Conservation (phyloP, 2,113 vertebrate genomes). For the Hepsetus odoe region DNA sequence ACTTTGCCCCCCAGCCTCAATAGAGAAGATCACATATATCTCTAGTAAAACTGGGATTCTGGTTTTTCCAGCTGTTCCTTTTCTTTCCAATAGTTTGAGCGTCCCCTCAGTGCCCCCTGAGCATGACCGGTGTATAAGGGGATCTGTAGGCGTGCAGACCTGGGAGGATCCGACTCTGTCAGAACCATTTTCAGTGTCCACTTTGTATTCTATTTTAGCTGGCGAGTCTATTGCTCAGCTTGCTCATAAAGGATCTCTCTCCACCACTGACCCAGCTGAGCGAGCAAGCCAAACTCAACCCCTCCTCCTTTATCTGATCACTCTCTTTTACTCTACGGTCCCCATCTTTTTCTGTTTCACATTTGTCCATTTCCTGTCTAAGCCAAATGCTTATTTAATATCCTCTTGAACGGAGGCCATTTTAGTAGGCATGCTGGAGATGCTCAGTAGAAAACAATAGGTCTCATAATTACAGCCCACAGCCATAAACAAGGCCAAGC, state of each 20-base stretch:
- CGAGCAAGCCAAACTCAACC: not conserved
- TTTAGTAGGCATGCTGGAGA: not conserved
- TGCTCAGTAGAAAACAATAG: conserved; percentile 20
- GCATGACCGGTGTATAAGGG: no score
- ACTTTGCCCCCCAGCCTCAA: no score
- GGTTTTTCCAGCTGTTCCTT: no score
- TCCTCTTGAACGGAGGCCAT: not conserved
- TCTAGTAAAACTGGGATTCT: no score
- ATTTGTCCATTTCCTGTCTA: conserved; percentile 12
- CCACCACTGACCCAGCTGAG: conserved; percentile 28
- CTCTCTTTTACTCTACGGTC: conserved; percentile 9
- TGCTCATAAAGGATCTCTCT: conserved; percentile 18
- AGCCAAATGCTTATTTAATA: not conserved
- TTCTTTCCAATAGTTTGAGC: no score
- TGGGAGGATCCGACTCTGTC: not conserved
- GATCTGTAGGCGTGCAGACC: not conserved
- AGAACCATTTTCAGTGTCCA: not conserved
- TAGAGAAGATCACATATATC: no score
- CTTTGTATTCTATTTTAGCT: not conserved
- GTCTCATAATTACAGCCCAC: conserved; percentile 25
- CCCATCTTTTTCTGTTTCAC: not conserved
- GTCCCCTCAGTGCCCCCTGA: no score
- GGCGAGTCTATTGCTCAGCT: conserved; percentile 4
- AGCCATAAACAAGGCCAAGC: conserved; percentile 22
- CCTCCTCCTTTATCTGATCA: not conserved